phyloP scores from a whole-genome alignment of 2,113 vertebrate genomes.

The Nothobranchius furzeri region DNA sequence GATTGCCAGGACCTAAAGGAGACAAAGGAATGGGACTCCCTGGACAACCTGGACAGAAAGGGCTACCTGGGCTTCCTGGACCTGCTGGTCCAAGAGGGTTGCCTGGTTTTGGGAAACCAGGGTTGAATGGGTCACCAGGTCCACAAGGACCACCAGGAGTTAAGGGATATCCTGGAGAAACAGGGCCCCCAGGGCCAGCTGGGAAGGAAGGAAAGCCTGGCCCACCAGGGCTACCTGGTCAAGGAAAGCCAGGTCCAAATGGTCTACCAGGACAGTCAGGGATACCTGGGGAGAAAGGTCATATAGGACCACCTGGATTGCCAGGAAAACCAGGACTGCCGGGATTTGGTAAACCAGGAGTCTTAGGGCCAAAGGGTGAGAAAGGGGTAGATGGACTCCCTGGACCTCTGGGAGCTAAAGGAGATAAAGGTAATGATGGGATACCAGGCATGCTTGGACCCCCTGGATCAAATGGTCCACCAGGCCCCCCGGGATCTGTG shows the following conservation, averaged over 20 bases:
- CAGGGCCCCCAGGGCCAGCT: slow-evolving; percentile 82
- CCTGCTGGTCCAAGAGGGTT: slow-evolving; percentile 87
- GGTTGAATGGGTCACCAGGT: slow-evolving; percentile 89
- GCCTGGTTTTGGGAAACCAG: slow-evolving; percentile 90
- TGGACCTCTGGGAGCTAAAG: slow-evolving; percentile 85
- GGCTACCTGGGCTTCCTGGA: slow-evolving; percentile 86
- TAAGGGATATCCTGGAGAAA: slow-evolving; percentile 86
- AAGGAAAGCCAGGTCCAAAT: slow-evolving; percentile 89
- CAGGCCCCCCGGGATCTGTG: slow-evolving; percentile 84
- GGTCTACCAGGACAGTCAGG: slow-evolving; percentile 92
- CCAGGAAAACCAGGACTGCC: slow-evolving; percentile 90
- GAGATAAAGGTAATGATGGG: slow-evolving; percentile 88
- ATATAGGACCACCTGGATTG: slow-evolving; percentile 88
- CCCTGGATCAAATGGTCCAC: slow-evolving; percentile 84
- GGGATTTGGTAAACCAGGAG: slow-evolving; percentile 91
- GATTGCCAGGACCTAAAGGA: slow-evolving; percentile 92
- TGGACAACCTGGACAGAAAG: slow-evolving; percentile 90
- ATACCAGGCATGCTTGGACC: slow-evolving; percentile 87
- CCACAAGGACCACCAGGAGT: slow-evolving; percentile 87
- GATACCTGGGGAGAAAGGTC: slow-evolving; percentile 89
- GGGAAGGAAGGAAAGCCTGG: slow-evolving; percentile 87
- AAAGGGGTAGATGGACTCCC: slow-evolving; percentile 85
- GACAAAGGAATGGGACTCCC: slow-evolving; percentile 91
- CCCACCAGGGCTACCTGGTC: slow-evolving; percentile 86
- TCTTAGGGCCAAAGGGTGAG: slow-evolving; percentile 90